phyloP scores from a whole-genome alignment of 2,113 vertebrate species.

The Motacilla alba region DNA sequence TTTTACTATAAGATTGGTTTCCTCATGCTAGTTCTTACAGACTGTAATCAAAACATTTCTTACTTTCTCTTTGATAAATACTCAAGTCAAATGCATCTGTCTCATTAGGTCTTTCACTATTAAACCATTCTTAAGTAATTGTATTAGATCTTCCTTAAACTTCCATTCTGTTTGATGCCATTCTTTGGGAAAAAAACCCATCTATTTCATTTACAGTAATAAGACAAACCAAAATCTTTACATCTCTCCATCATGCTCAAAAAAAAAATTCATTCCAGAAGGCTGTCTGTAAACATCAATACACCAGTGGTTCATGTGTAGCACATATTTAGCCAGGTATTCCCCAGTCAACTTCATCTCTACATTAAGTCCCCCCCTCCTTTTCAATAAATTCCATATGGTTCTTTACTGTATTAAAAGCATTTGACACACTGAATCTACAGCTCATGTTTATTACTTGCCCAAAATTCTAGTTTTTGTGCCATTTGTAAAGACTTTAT shows the following conservation, averaged over 20 bases:
- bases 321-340: neutral
- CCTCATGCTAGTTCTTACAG: neutral
- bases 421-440: neutral
- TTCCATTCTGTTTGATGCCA: neutral
- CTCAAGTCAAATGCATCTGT: neutral
- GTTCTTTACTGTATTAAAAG: neutral
- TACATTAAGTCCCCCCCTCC: rapidly evolving
- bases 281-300: neutral
- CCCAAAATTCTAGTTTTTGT: neutral
- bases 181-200: neutral
- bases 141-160: neutral
- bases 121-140: neutral
- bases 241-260: neutral
- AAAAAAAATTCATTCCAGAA: neutral
- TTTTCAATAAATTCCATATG: neutral
- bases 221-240: neutral
- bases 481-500: neutral
- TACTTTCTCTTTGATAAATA: neutral
- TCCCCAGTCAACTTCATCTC: neutral
- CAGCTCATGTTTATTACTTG: neutral
- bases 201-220: neutral
- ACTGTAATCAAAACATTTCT: neutral
- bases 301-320: neutral
- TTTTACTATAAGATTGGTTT: neutral
- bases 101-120: neutral